phyloP scores from a whole-genome alignment of 1,140 invertebrate genomes.

The Orius laevigatus region DNA sequence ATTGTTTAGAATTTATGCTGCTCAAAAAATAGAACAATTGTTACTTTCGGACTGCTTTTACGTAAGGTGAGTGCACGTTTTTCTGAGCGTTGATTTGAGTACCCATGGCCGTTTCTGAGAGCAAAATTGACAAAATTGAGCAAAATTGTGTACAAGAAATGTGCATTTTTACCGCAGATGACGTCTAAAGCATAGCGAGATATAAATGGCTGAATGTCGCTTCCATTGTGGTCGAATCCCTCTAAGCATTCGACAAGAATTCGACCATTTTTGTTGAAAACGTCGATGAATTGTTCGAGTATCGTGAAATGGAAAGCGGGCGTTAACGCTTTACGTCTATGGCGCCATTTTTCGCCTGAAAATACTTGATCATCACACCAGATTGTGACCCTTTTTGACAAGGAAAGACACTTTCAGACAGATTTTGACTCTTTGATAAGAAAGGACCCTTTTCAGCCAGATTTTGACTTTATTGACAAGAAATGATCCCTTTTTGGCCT shows the following conservation, averaged over 20 bases:
- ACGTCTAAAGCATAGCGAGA: conserved; percentile 54
- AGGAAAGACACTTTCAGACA: no score
- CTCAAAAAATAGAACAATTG: background rate
- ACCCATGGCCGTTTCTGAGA: conserved; percentile 21
- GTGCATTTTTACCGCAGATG: conserved; percentile 41
- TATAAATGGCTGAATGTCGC: conserved; percentile 44
- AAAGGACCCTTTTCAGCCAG: no score
- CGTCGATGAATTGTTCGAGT: conserved; percentile 49
- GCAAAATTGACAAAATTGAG: conserved; percentile 1
- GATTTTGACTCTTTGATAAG: no score
- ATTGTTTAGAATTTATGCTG: background rate
- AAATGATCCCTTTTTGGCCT: no score
- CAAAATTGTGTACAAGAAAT: conserved; percentile 2
- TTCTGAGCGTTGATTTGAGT: conserved; percentile 11
- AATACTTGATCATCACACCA: conserved; percentile 15
- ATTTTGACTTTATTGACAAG: no score
- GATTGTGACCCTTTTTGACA: no score
- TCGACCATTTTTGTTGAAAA: conserved; percentile 52
- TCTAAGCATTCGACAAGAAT: conserved; percentile 28
- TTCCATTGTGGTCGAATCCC: conserved; percentile 25
- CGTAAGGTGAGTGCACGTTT: conserved; percentile 12
- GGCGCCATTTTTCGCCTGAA: conserved; percentile 43
- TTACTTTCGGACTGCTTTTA: conserved; percentile 16
- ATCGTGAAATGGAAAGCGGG: conserved; percentile 77
- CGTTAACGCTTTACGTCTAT: conserved; percentile 49